phyloP scores from a whole-genome alignment of 2,797 vertebrate genomes.

The Picus viridis region DNA sequence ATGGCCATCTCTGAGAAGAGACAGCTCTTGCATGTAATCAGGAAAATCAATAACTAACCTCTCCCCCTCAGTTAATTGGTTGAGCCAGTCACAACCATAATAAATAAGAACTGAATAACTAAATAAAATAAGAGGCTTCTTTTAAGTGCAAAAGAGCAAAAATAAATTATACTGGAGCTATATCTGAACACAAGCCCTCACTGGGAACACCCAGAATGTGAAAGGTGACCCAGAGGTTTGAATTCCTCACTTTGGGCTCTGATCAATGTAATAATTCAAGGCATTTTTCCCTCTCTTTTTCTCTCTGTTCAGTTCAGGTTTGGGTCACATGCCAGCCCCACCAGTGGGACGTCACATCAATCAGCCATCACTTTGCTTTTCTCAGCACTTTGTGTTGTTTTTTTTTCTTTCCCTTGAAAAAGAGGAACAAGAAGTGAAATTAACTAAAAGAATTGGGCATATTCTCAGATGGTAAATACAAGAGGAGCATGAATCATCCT shows the following conservation, averaged over 20 bases:
- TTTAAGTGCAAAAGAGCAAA: background rate
- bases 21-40: fast-evolving
- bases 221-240: background rate
- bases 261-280: background rate
- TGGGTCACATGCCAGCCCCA: background rate
- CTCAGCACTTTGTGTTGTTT: background rate
- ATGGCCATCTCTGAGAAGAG: background rate
- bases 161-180: background rate
- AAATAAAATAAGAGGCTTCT: background rate
- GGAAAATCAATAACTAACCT: conserved; percentile 7
- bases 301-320: background rate
- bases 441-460: conserved; percentile 19
- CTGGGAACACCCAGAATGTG: background rate
- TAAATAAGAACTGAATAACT: background rate
- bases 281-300: background rate
- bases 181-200: background rate
- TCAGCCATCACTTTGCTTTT: background rate
- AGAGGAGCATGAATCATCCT: conserved; percentile 70
- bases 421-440: conserved; percentile 66
- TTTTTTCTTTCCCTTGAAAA: background rate
- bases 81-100: background rate
- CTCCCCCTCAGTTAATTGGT: background rate
- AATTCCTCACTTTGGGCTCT: background rate
- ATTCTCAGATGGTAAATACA: conserved; percentile 70
- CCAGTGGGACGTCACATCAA: background rate